Evolutionary conservation across 2,797 vertebrate species (phyloP).

Genomic region (Lerista edwardsae): DNA sequence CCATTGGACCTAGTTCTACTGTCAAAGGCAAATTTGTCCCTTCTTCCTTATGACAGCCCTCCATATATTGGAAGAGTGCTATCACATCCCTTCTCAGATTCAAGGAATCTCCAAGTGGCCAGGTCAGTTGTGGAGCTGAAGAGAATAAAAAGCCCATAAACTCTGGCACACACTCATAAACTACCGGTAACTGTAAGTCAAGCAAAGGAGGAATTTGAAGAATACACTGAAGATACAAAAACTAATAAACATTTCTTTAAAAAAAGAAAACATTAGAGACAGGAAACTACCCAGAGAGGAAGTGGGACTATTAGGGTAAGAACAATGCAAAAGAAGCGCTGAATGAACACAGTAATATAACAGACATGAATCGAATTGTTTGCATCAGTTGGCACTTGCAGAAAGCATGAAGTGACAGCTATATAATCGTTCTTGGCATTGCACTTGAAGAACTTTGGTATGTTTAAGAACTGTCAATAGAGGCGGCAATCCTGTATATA

Average conservation of each 20-base stretch:
- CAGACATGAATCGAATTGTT: neutral
- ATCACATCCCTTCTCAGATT: too few species aligned
- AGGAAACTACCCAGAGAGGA: neutral
- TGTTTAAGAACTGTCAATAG: too few species aligned
- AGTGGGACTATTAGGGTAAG: neutral
- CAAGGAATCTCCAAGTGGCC: neutral
- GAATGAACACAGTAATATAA: neutral
- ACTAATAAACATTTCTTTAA: neutral
- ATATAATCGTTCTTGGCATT: too few species aligned
- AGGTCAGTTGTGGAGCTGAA: neutral
- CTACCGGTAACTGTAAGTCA: neutral
- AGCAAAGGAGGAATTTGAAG: neutral
- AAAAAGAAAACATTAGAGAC: neutral
- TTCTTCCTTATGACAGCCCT: too few species aligned
- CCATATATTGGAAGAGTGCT: neutral
- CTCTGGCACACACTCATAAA: neutral
- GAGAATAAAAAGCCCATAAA: neutral
- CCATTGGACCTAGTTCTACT: too few species aligned
- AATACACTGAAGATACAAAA: neutral
- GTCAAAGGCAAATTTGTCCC: neutral
- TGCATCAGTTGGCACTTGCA: neutral
- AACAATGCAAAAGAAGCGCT: neutral
- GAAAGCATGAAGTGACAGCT: too few species aligned
- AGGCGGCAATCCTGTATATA: too few species aligned
- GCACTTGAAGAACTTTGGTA: too few species aligned